Conservation (phyloP, 2,888 invertebrate species). For the Loripinus fragilis region DNA sequence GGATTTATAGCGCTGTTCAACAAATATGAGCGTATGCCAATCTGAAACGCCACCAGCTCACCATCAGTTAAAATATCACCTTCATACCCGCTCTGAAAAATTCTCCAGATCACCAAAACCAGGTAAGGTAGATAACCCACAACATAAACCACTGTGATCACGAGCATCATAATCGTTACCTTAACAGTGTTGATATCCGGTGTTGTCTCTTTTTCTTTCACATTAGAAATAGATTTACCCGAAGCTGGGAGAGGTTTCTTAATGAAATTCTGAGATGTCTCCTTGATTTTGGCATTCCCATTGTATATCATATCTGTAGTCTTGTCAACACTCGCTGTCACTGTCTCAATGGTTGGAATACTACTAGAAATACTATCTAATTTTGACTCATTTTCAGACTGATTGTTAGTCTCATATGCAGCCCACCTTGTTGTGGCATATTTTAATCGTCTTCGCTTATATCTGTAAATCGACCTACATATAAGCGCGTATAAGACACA, state of each 20-base stretch:
- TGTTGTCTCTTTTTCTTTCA: neutral
- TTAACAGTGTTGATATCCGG: slow-evolving; percentile 46
- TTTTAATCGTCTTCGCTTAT: slow-evolving; percentile 16
- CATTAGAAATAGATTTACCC: neutral
- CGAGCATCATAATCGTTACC: slow-evolving; percentile 59
- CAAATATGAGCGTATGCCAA: slow-evolving; percentile 60
- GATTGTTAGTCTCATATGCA: neutral
- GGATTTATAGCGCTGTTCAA: slow-evolving; percentile 62
- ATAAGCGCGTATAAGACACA: slow-evolving; percentile 64
- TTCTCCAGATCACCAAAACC: slow-evolving; percentile 52
- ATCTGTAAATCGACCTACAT: slow-evolving; percentile 50
- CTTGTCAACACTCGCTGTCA: neutral
- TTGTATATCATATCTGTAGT: neutral
- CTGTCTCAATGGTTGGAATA: neutral
- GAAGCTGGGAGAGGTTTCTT: neutral
- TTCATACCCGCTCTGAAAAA: slow-evolving; percentile 43
- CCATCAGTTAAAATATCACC: slow-evolving; percentile 44
- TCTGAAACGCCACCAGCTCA: slow-evolving; percentile 50
- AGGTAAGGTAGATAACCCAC: slow-evolving; percentile 62
- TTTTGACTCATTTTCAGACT: neutral
- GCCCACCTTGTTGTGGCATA: slow-evolving; percentile 4
- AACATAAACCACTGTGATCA: slow-evolving; percentile 56
- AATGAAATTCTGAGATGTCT: neutral
- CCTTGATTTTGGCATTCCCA: neutral
- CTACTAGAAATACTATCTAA: neutral